These are phyloP conservation scores for Philopedon plagiatum DNA, from an alignment of 2,888 invertebrate species.

Conservation along the genomic window DNA sequence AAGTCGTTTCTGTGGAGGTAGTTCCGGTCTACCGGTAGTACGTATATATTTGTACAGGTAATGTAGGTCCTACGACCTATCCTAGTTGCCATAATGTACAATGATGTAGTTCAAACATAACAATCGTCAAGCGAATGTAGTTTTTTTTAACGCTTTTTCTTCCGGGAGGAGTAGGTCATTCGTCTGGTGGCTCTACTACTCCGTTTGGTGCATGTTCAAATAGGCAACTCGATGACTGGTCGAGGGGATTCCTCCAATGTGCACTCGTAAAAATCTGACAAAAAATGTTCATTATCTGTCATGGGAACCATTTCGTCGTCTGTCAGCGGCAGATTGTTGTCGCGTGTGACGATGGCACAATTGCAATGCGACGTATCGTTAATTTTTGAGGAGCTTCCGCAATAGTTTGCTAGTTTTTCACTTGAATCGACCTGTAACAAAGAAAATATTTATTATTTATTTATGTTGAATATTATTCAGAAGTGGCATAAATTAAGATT, in stretches of 20 bases:
- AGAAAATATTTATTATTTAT: background rate
- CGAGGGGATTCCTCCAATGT: slow-evolving; percentile 76
- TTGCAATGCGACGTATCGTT: slow-evolving; percentile 70
- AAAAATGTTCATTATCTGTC: slow-evolving; percentile 74
- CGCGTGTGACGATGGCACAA: slow-evolving; percentile 73
- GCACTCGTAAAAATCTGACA: slow-evolving; percentile 79
- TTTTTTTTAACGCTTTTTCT: slow-evolving; percentile 25
- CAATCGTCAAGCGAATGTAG: slow-evolving; percentile 1
- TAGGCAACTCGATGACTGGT: slow-evolving; percentile 78
- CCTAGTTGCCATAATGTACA: slow-evolving; percentile 13
- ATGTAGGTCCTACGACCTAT: slow-evolving; percentile 19
- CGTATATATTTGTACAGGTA: slow-evolving; percentile 8
- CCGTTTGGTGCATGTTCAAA: slow-evolving; percentile 54
- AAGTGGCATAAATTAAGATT: no score
- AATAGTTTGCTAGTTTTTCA: slow-evolving; percentile 71
- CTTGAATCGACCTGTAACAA: slow-evolving; percentile 73
- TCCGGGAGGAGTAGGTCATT: slow-evolving; percentile 30
- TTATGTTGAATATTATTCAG: background rate
- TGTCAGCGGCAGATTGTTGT: slow-evolving; percentile 59
- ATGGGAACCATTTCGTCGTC: slow-evolving; percentile 61
- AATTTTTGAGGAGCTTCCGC: slow-evolving; percentile 69
- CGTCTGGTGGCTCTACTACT: slow-evolving; percentile 29
- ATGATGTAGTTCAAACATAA: slow-evolving; percentile 16
- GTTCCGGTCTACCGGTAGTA: slow-evolving; percentile 5
- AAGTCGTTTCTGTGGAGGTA: background rate